Percentiles rank a stretch among this genome's conserved stretches.
Evolutionary conservation across 2,888 invertebrate species (phyloP).

Genomic region (Drosophila robusta): DNA sequence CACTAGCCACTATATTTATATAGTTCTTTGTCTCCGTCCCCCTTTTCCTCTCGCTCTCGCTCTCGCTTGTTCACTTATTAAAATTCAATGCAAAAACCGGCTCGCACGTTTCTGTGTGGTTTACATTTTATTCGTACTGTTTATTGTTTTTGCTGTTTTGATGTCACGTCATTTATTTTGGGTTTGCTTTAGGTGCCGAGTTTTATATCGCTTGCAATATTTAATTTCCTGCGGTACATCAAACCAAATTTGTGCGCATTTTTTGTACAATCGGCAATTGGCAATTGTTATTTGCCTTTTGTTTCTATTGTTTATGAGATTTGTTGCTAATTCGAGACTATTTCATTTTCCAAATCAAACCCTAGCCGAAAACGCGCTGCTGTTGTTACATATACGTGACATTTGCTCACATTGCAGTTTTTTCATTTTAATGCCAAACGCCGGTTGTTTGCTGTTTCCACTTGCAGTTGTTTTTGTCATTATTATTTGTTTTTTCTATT

Average conservation of each 20-base stretch:
- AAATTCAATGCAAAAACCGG: constrained; percentile 58
- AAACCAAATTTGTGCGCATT: constrained; percentile 46
- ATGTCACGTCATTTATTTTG: constrained; percentile 63
- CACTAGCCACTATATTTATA: neutral
- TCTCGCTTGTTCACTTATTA: constrained; percentile 31
- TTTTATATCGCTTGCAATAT: constrained; percentile 45
- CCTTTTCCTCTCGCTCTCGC: neutral
- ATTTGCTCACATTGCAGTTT: constrained; percentile 53
- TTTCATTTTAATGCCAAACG: constrained; percentile 30
- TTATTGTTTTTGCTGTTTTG: constrained; percentile 42
- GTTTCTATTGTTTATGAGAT: constrained; percentile 36
- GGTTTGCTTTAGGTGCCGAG: constrained; percentile 29
- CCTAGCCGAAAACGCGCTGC: constrained; percentile 24
- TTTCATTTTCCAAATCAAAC: constrained; percentile 29
- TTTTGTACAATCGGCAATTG: constrained; percentile 46
- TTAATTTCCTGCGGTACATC: constrained; percentile 57
- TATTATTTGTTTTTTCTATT: constrained; percentile 27
- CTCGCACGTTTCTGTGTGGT: constrained; percentile 59
- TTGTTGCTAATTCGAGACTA: constrained; percentile 38
- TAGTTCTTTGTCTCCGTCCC: neutral
- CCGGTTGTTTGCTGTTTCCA: constrained; percentile 2
- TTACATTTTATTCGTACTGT: constrained; percentile 60
- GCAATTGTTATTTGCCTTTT: constrained; percentile 28
- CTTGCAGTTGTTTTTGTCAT: constrained; percentile 21
- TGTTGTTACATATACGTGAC: constrained; percentile 68